Conservation (phyloP, 2,888 invertebrate species). For the Drosophila meridionalis region DNA sequence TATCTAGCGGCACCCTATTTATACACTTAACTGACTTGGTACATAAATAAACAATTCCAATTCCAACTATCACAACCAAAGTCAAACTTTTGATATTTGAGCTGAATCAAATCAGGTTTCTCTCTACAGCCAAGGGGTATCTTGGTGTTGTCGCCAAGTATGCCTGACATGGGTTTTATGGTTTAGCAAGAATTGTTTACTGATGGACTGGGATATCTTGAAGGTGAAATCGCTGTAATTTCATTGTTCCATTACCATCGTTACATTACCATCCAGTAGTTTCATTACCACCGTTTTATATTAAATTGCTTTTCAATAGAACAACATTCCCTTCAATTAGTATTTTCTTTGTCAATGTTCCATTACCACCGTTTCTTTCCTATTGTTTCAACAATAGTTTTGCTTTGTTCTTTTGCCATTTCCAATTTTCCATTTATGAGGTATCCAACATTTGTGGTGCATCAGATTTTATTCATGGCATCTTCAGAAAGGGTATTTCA, state of each 20-base stretch:
- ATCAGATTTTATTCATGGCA: background rate
- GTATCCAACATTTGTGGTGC: too few relatives aligned
- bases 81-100: background rate
- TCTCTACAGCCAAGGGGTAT: too few relatives aligned
- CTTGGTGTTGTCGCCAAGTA: too few relatives aligned
- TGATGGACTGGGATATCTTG: background rate
- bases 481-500: background rate
- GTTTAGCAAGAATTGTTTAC: background rate
- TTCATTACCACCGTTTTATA: too few relatives aligned
- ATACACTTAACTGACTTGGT: background rate
- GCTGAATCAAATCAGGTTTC: background rate
- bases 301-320: too few relatives aligned
- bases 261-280: too few relatives aligned
- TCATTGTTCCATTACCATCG: background rate
- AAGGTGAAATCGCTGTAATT: background rate
- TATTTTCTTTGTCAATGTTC: too few relatives aligned
- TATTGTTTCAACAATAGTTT: too few relatives aligned
- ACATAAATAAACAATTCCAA: slow-evolving; percentile 27
- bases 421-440: too few relatives aligned
- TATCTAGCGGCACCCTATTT: slow-evolving; percentile 26
- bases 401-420: too few relatives aligned
- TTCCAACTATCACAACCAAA: background rate
- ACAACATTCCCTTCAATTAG: too few relatives aligned
- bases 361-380: background rate
- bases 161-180: background rate